Conservation (phyloP, 2,113 vertebrate genomes). For the Carlito syrichta region DNA sequence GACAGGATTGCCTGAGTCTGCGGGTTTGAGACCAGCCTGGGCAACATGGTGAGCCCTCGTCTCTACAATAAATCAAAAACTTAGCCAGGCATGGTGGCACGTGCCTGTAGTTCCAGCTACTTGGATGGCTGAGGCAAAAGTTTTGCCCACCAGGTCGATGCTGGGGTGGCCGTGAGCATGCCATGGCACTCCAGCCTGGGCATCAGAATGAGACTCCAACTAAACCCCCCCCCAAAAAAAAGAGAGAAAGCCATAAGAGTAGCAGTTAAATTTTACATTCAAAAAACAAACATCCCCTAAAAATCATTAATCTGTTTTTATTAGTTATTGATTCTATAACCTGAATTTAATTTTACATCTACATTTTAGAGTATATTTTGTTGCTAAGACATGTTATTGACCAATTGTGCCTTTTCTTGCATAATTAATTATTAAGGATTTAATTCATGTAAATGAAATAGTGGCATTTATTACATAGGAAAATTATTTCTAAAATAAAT, state of each 20-base stretch:
- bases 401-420: neutral
- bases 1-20: no score
- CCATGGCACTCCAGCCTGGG: no score
- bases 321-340: neutral
- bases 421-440: neutral
- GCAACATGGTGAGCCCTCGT: no score
- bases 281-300: neutral
- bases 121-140: no score
- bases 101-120: no score
- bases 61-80: no score
- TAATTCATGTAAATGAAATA: neutral
- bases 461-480: neutral
- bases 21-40: no score
- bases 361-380: neutral
- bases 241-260: neutral
- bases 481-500: neutral
- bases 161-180: no score
- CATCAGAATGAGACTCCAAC: no score
- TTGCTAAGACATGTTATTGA: neutral
- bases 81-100: no score
- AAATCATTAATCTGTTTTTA: neutral
- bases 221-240: no score
- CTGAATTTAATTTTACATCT: slow-evolving; percentile 9
- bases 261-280: neutral
- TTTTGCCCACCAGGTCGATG: no score